phyloP scores from a whole-genome alignment of 2,888 invertebrate genomes.

The Apodemia hepburni region DNA sequence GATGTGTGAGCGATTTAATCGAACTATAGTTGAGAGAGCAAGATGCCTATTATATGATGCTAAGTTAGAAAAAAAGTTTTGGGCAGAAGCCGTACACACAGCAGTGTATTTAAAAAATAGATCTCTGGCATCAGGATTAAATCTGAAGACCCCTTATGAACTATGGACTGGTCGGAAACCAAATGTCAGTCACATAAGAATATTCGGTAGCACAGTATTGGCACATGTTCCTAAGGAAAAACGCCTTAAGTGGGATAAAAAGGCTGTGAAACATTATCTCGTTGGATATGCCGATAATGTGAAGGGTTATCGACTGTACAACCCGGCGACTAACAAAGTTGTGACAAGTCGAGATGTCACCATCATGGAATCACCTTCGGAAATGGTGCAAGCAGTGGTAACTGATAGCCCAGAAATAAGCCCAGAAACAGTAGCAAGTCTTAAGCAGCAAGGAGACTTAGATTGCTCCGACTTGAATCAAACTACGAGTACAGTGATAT shows the following conservation, averaged over 20 bases:
- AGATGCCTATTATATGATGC: no score
- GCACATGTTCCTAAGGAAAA: no score
- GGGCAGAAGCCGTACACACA: no score
- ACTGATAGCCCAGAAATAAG: background rate
- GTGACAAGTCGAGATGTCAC: conserved; percentile 27
- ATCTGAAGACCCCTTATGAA: conserved; percentile 33
- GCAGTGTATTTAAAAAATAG: no score
- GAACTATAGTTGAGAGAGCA: conserved; percentile 16
- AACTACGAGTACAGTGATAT: conserved; percentile 11
- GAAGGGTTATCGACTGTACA: conserved; percentile 33
- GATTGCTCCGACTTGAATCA: conserved; percentile 4
- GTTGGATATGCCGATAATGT: conserved; percentile 32
- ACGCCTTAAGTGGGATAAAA: conserved; percentile 24
- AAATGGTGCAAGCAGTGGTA: conserved; percentile 2
- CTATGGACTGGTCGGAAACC: conserved; percentile 30
- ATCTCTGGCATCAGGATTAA: conserved; percentile 25
- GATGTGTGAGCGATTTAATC: conserved; percentile 26
- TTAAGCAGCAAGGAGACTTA: conserved; percentile 1
- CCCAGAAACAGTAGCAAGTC: background rate
- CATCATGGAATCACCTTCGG: conserved; percentile 20
- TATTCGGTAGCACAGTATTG: conserved; percentile 26
- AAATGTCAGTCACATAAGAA: conserved; percentile 28
- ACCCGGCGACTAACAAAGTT: conserved; percentile 22
- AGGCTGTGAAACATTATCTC: conserved; percentile 25
- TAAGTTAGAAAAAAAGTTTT: no score